Conservation (phyloP, 2,113 vertebrate species). For the Ciconia stormi region DNA sequence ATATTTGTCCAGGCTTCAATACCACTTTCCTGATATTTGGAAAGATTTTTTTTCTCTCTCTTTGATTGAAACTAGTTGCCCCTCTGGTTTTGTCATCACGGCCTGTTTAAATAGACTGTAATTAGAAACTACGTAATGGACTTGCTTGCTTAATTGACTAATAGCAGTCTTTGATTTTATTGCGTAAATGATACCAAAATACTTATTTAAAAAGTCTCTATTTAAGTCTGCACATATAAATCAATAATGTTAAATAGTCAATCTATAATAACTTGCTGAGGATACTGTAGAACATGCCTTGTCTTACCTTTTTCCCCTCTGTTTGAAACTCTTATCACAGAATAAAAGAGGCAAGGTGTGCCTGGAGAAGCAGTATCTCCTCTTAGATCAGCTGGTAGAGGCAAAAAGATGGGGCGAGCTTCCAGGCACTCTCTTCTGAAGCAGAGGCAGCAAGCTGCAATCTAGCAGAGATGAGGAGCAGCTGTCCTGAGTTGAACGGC, state of each 20-base stretch:
- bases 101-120: neutral
- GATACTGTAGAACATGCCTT: neutral
- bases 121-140: neutral
- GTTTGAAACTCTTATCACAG: neutral
- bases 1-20: neutral
- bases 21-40: neutral
- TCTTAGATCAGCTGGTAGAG: neutral
- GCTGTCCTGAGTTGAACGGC: neutral
- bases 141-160: slow-evolving; percentile 50
- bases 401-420: neutral
- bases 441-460: neutral
- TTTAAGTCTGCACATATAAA: neutral
- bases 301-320: neutral
- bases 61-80: neutral
- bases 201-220: neutral
- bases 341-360: neutral
- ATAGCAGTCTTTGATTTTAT: slow-evolving; percentile 10
- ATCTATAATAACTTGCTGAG: neutral
- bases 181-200: slow-evolving; percentile 11
- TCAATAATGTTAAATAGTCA: neutral
- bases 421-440: neutral
- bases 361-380: neutral
- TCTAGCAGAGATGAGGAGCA: neutral
- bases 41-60: neutral
- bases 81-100: neutral